Base-by-base conservation (phyloP, 2,113 vertebrate species). In the Carassius carassius region DNA sequence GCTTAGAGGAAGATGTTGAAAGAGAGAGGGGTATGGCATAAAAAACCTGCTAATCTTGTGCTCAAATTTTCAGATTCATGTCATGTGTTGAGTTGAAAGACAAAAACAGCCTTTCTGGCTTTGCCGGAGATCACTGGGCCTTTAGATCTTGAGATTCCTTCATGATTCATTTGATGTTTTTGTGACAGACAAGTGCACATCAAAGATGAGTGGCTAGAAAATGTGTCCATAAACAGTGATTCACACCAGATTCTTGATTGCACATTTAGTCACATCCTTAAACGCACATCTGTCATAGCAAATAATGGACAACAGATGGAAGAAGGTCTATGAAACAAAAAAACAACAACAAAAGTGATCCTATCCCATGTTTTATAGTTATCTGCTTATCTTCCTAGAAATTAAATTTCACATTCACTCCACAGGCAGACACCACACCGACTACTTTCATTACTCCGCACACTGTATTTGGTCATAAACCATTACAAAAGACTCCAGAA, bases 1-100 rank as follows among this genome's bases (percentile, higher is more conserved):
- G 94, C 92, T 94, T 89, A 89, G 92, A 94, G 91, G 91, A 93
- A 87, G 87, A 88, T 88, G 87, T 89, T 88, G 87, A 87, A 86
- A 90, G 84, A 69, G 83, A 86, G 78, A 85, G 84, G 82, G 77
- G 54, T 82, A 85, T 78, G 16, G 78, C 78, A 87, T 86, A 73
- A 83, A 85, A 85, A 80, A 87, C 62, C 79, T 82, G 87, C 86
- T 84, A 86, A 89, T 86, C 83, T 84, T 58, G 69, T 86, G 82
- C 83, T 79, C 82, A 83, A 51, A 85, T 86, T 85, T 88, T 88
- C 91, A 91, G 86, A 90, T 88, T 91, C 88, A 90, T 91, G 92
- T 94, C 92, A 93, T 93, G 93, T 94, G 94, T 88, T 86, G 85
- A 80, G 44, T 70, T 78, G 72, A 67, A 84, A 82, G 85, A 85